Base-by-base conservation (phyloP, 1,140 invertebrate genomes). In the Pogonomyrmex barbatus region DNA sequence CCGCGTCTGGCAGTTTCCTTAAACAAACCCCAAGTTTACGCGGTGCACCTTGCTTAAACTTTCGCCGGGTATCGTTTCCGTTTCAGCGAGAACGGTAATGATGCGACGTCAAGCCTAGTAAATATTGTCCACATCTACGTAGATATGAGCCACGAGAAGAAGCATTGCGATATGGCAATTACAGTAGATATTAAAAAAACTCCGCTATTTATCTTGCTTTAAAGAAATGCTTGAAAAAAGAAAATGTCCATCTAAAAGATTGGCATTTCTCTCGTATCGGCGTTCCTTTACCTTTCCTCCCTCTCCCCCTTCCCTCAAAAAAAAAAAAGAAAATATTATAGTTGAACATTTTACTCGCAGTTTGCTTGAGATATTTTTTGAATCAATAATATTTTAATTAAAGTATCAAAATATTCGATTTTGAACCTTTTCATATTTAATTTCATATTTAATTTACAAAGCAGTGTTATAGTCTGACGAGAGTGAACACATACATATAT, bases 1-100 rank as follows among this genome's bases (percentile, higher is more conserved):
- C 87, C 87, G 52, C 77, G 89, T 88, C 86, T 79, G 78, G 71
- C 81, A 87, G 89, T 92, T 92, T 92, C 88, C 92, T 90, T 92
- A 87, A 92, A 91, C 89, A 92, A 88, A 92, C 90, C 79, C 50
- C 88, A 91, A 92, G 89, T 92, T 85, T 68, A 84, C 87, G 33
- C 65, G 75, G 70, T 87, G 79, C 79, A 76, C 62, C 86, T 87
- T 87, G 78, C 76, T 60, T 54, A 17, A 82, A 82, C 42, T 75
- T 75, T 56, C 33, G 52, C 24, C 24, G 30, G 2, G 17, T 73
- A 60, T 60, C 67, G 30, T 73, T 77, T 77, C 75, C 75, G 75
- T 62, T 68, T 73, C n/a, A 60, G 14, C 30, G 12, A 33, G 39
- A 9, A 1, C 39, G 30, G 39, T 82, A 82, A 82, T 42, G 58